A percentile compares a stretch with the other conserved stretches of the same genome.
phyloP scores from a whole-genome alignment of 1,140 invertebrate species.

The Bombyx mori region ASM3026992v2 NC_085135.1:10087001-10087500 shows the following conservation, averaged over 20 bases:
- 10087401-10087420: conserved; percentile 19
- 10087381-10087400: conserved; percentile 32
- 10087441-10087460: conserved; percentile 3
- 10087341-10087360: conserved; percentile 19
- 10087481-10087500: too few species aligned
- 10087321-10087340: conserved; percentile 26
- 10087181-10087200: conserved; percentile 9
- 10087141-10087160: conserved; percentile 8
- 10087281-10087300: conserved; percentile 12
- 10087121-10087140: too few species aligned
- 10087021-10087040: conserved; percentile 1
- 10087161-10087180: conserved; percentile 17
- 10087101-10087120: too few species aligned
- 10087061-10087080: conserved; percentile 1
- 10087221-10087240: background rate
- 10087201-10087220: background rate
- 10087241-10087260: conserved; percentile 7
- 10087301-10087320: conserved; percentile 24
- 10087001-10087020: conserved; percentile 3
- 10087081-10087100: too few species aligned
- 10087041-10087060: conserved; percentile 3
- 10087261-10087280: conserved; percentile 10
- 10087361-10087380: conserved; percentile 31
- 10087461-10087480: too few species aligned
- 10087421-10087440: conserved; percentile 15